phyloP scores from a whole-genome alignment of 2,797 vertebrate genomes.

The Selene dorsalis region DNA sequence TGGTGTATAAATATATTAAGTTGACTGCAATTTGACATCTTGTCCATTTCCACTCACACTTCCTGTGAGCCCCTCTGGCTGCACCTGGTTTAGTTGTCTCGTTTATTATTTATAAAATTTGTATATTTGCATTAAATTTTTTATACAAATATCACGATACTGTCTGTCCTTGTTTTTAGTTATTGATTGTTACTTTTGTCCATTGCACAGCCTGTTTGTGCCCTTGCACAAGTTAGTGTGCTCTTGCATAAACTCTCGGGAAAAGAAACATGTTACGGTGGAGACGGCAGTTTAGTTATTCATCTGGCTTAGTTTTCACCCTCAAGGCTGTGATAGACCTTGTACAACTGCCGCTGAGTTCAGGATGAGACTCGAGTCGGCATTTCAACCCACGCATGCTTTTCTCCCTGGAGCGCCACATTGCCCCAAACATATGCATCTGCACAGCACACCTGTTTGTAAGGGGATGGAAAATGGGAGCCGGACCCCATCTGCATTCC shows the following conservation, averaged over 20 bases:
- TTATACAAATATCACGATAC: background rate
- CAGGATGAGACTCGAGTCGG: constrained; percentile 54
- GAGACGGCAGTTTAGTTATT: constrained; percentile 61
- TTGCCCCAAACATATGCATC: constrained; percentile 76
- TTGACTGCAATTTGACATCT: background rate
- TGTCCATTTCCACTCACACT: background rate
- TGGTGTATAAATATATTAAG: background rate
- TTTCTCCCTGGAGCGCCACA: constrained; percentile 61
- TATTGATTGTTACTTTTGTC: background rate
- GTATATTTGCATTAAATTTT: background rate
- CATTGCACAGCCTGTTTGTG: background rate
- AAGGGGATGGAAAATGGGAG: constrained; percentile 77
- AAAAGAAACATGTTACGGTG: constrained; percentile 32
- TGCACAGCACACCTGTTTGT: constrained; percentile 71
- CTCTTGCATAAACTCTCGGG: constrained; percentile 39
- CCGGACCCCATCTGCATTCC: constrained; percentile 61
- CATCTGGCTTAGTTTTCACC: constrained; percentile 60
- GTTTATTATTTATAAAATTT: background rate
- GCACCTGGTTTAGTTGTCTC: background rate
- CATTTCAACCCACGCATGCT: constrained; percentile 63
- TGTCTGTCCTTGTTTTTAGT: background rate
- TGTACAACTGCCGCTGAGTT: constrained; percentile 51
- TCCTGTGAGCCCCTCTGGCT: background rate
- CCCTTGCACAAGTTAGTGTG: constrained; percentile 5
- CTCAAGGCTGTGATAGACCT: constrained; percentile 47